Conservation (phyloP, 2,113 vertebrate genomes). For the Podarcis cretensis region DNA sequence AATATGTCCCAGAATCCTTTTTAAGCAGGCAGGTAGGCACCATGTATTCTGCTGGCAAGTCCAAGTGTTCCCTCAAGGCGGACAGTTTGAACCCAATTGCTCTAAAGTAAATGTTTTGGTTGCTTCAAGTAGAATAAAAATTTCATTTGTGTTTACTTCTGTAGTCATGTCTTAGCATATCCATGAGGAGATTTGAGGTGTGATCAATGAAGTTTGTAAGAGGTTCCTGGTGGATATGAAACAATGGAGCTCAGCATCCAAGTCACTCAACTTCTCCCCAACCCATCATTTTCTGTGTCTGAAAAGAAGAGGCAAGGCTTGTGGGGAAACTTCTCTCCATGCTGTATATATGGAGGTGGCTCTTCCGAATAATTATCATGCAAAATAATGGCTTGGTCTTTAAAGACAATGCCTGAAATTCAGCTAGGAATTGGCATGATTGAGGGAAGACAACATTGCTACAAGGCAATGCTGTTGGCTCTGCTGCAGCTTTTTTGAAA, state of each 20-base stretch:
- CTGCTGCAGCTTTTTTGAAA: conserved; percentile 17
- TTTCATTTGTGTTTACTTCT: neutral
- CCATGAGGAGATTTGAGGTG: neutral
- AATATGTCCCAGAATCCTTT: neutral
- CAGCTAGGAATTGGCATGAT: conserved; percentile 48
- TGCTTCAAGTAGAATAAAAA: neutral
- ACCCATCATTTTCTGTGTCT: conserved; percentile 4
- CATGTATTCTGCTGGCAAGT: neutral
- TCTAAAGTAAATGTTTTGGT: neutral
- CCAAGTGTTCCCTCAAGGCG: neutral
- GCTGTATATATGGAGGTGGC: neutral
- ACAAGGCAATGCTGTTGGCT: conserved; percentile 25
- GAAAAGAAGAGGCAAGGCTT: conserved; percentile 14
- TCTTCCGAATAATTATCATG: neutral
- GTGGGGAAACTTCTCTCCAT: conserved; percentile 4
- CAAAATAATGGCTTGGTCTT: conserved; percentile 40
- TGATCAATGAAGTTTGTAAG: neutral
- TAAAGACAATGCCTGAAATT: conserved; percentile 24
- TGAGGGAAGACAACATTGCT: conserved; percentile 26
- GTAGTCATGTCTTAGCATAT: neutral
- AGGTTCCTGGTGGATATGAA: neutral
- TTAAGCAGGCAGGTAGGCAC: neutral
- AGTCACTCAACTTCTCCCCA: neutral
- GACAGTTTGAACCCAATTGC: neutral
- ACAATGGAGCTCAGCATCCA: neutral